phyloP scores from a whole-genome alignment of 1,140 invertebrate species.

The Bombus affinis region DNA sequence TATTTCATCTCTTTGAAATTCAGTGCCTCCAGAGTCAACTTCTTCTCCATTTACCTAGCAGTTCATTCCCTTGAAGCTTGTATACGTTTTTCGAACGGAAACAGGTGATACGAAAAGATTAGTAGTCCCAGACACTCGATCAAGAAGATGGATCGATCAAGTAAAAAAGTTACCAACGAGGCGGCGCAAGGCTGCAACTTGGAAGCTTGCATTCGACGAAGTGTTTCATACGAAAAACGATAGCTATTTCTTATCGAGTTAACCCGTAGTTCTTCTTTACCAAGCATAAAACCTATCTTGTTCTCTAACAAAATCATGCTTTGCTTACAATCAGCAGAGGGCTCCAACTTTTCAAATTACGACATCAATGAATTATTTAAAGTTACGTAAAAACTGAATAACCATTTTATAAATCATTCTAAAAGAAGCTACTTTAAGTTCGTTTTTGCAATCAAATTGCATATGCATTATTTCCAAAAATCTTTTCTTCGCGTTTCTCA shows the following conservation, averaged over 20 bases:
- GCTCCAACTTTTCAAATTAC: not conserved
- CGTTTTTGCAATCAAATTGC: too few species aligned
- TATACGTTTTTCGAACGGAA: not conserved
- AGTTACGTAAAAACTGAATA: not conserved
- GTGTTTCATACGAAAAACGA: conserved; percentile 40
- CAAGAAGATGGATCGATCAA: conserved; percentile 18
- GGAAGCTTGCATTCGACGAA: conserved; percentile 46
- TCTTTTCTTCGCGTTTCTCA: too few species aligned
- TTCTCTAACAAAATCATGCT: not conserved
- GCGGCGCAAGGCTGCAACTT: conserved; percentile 4
- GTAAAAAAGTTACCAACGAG: conserved; percentile 35
- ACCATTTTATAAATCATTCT: too few species aligned
- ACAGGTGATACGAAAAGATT: conserved; percentile 7
- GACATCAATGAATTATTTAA: not conserved
- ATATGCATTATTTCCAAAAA: too few species aligned
- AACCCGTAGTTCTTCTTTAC: not conserved
- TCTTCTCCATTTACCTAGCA: not conserved
- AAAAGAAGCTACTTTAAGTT: too few species aligned
- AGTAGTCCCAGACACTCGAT: conserved; percentile 13
- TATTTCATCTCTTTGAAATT: not conserved
- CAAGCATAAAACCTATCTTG: not conserved
- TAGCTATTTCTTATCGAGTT: conserved; percentile 38
- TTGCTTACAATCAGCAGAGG: not conserved
- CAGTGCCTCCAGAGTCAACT: not conserved
- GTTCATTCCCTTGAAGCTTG: not conserved